A percentile compares a stretch with the other conserved stretches of the same genome.
Conservation (phyloP, 2,797 vertebrate genomes). For the Intellagama lesueurii region DNA sequence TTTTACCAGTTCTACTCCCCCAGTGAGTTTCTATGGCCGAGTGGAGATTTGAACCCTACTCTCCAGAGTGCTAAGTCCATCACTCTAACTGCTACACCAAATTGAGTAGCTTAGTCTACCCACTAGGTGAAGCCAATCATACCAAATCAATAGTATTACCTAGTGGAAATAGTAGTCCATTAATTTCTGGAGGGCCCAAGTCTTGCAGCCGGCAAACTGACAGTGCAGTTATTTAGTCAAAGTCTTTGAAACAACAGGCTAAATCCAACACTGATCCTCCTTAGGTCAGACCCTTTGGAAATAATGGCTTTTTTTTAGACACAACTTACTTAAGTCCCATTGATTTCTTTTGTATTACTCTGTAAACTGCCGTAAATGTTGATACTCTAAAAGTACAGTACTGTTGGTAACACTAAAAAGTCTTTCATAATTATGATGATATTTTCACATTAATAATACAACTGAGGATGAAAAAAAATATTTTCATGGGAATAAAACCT, state of each 20-base stretch:
- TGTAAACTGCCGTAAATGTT: background rate
- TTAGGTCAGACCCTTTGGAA: background rate
- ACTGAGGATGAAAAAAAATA: constrained; percentile 22
- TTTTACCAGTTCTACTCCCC: no score
- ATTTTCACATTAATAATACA: background rate
- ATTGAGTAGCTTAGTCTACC: no score
- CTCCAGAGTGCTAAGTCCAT: no score
- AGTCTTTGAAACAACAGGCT: background rate
- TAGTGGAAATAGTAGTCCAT: background rate
- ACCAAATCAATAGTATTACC: background rate
- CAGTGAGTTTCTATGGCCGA: no score
- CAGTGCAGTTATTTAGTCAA: background rate
- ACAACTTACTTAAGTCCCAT: background rate
- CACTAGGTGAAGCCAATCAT: no score
- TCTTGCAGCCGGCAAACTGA: background rate
- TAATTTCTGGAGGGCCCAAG: background rate
- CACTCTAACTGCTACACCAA: no score
- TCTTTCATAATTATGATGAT: background rate
- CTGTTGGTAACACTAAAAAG: background rate
- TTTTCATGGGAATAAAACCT: constrained; percentile 30
- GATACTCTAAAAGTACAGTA: background rate
- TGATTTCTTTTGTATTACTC: background rate
- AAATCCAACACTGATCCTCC: background rate
- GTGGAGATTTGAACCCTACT: no score
- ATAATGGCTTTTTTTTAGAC: background rate